Evolutionary conservation across 2,797 vertebrate species (phyloP).

Genomic region (Chrosomus eos): DNA sequence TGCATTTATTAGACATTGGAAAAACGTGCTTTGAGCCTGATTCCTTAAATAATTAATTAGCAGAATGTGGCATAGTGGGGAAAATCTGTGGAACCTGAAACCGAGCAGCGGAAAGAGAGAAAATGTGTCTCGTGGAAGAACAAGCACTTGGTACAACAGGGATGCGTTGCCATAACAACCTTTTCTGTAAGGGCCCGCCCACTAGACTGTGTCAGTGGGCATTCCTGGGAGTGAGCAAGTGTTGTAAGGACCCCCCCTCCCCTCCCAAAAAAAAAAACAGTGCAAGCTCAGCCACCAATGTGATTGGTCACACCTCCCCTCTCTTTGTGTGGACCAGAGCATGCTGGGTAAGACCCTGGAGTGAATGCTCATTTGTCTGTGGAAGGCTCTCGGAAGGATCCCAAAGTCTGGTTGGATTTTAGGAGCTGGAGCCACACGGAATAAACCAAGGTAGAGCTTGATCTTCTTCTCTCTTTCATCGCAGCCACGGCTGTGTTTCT

Average conservation of each 20-base stretch:
- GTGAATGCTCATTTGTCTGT: conserved; percentile 89
- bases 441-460: conserved; percentile 74
- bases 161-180: conserved; percentile 89
- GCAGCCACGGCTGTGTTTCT: background rate
- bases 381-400: conserved; percentile 74
- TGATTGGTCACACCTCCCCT: conserved; percentile 97
- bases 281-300: conserved; percentile 81
- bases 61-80: background rate
- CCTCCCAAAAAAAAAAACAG: conserved; percentile 66
- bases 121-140: conserved; percentile 58
- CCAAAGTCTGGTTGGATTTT: conserved; percentile 76
- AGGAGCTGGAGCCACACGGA: conserved; percentile 75
- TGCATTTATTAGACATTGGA: background rate
- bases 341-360: conserved; percentile 90
- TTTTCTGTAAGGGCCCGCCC: conserved; percentile 80
- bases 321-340: conserved; percentile 90
- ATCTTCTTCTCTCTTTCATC: conserved; percentile 15
- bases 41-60: background rate
- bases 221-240: conserved; percentile 79
- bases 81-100: background rate
- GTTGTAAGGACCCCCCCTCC: conserved; percentile 59
- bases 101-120: conserved; percentile 7
- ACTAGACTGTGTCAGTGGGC: conserved; percentile 84
- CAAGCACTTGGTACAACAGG: conserved; percentile 77
- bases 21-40: background rate